Base-by-base conservation (phyloP, 1,140 invertebrate genomes). In the Agrypnia vestita region DNA sequence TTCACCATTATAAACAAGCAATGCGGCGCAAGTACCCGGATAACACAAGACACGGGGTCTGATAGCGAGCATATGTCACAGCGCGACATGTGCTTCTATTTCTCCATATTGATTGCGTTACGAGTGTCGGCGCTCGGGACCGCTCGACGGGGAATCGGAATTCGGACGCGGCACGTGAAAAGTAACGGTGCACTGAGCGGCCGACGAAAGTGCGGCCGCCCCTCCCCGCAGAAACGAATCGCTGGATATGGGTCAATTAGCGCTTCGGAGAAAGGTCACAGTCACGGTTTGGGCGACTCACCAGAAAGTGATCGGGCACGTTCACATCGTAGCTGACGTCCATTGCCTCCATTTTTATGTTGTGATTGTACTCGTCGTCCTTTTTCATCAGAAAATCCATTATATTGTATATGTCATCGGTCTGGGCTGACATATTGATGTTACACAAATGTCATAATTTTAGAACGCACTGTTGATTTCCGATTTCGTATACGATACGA, bases 311-410 rank as follows among this genome's bases (percentile, higher is more conserved):
- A 17, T 80, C 75, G n/a, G 79, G 53, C 53, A 80, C 43, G 51
- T 56, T 69, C 61, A 76, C 46, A 61, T 62, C 75, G 56, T 59
- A 81, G 21, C 55, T 53, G 15, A 77, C 53, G 35, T 76, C 79
- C 15, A 71, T 78, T 13, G 10, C 12, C 19, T 80, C 74, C 73
- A 71, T 69, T 21, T 80, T 80, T 49, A 74, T 51, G 25, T 43
- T 55, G 43, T 43, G 49, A 44, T 55, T 69, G 17, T 69, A 49
- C 11, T 17, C 44, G 46, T 83, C 82, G 49, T 83, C 82, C 11
- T 61, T 79, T 69, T 81, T 83, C 82, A 81, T 79, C n/a, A 83
- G 59, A 47, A 72, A 83, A 15, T 83, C 77, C 61, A 83, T 75
- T 47, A 83, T 83, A 62, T 79, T 79, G 77, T 56, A 79, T 62